A percentile compares a stretch with the other conserved stretches of the same genome.
These are phyloP conservation scores for Diploptera punctata DNA, from an alignment of 2,888 invertebrate species.

Conservation along the genomic window DNA sequence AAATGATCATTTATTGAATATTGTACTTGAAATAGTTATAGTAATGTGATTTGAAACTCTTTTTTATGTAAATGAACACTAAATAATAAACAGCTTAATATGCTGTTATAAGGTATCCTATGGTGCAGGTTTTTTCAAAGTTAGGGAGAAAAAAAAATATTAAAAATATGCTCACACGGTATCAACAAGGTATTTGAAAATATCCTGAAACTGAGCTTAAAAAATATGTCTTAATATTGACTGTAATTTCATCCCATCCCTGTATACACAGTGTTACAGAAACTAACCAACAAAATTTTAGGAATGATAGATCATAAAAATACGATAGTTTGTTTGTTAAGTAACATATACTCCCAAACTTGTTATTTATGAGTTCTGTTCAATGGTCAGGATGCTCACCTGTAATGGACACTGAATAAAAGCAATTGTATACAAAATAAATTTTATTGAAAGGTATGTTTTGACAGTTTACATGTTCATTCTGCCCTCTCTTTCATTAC, in stretches of 20 bases:
- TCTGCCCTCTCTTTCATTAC: too few relatives aligned
- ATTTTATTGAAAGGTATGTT: too few relatives aligned
- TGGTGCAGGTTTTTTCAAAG: conserved; percentile 3
- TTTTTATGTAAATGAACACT: conserved; percentile 15
- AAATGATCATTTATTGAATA: conserved; percentile 3
- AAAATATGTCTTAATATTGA: conserved; percentile 13
- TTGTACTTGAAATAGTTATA: conserved; percentile 13
- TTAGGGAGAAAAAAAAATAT: not conserved
- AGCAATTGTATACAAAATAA: too few relatives aligned
- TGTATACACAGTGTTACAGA: too few relatives aligned
- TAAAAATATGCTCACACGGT: not conserved
- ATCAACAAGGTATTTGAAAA: conserved; percentile 27
- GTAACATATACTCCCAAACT: too few relatives aligned
- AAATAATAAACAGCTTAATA: not conserved
- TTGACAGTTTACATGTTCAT: too few relatives aligned
- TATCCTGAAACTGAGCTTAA: conserved; percentile 28
- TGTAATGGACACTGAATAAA: too few relatives aligned
- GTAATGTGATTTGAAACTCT: not conserved
- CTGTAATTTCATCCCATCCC: not conserved
- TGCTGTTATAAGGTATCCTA: not conserved
- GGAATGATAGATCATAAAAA: too few relatives aligned
- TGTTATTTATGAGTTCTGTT: too few relatives aligned
- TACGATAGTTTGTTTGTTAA: too few relatives aligned
- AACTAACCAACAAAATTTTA: too few relatives aligned
- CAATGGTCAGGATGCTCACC: too few relatives aligned